These are phyloP conservation scores for Callipepla squamata DNA, from an alignment of 2,113 vertebrate genomes.

Conservation along the genomic window DNA sequence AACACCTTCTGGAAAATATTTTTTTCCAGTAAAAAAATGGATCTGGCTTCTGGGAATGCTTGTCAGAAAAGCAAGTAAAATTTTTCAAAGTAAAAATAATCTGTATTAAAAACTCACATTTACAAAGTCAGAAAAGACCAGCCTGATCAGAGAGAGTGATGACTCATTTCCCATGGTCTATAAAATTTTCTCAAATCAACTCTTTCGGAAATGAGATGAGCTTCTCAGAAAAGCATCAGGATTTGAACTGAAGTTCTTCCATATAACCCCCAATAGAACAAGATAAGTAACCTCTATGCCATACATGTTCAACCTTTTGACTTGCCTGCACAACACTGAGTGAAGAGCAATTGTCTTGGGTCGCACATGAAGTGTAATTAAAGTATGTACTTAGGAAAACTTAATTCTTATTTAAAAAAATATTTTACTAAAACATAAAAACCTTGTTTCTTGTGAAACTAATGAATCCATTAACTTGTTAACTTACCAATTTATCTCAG, in stretches of 20 bases:
- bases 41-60: not conserved
- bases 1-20: not conserved
- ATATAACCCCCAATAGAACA: not conserved
- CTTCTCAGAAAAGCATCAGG: not conserved
- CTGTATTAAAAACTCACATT: not conserved
- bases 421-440: not conserved
- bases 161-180: not conserved
- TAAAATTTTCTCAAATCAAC: not conserved
- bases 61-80: not conserved
- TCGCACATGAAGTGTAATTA: not conserved
- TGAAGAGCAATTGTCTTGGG: not conserved
- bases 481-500: too few species aligned
- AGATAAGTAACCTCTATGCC: not conserved
- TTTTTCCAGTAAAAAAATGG: not conserved
- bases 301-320: not conserved
- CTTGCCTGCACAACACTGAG: not conserved
- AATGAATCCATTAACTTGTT: not conserved
- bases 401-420: too few species aligned
- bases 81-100: not conserved
- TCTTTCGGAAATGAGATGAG: not conserved
- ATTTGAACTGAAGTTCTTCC: not conserved
- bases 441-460: not conserved
- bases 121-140: not conserved
- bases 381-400: too few species aligned
- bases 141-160: rapidly evolving